These are phyloP conservation scores for Anarsia innoxiella DNA, from an alignment of 2,888 invertebrate species.

Conservation along the genomic window DNA sequence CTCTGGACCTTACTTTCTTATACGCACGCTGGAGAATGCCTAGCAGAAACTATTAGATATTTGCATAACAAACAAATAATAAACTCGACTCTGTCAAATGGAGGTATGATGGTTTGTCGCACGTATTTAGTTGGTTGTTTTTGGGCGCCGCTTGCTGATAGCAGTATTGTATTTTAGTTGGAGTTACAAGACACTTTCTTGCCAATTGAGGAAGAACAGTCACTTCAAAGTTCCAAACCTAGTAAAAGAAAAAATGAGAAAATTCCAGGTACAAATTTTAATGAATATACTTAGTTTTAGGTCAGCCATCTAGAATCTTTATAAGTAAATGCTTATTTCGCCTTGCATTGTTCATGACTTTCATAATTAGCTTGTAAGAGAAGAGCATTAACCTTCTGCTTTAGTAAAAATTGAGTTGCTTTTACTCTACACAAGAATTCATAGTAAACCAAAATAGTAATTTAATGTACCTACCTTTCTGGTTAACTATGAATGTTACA, in stretches of 20 bases:
- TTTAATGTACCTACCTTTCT: no score
- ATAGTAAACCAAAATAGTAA: no score
- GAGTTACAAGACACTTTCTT: conserved; percentile 46
- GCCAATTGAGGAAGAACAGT: conserved; percentile 44
- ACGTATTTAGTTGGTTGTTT: not conserved
- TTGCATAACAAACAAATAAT: conserved; percentile 21
- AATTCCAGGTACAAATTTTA: conserved; percentile 29
- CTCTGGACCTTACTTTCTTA: conserved; percentile 19
- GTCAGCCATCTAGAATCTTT: no score
- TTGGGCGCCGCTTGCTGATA: not conserved
- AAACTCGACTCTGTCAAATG: conserved; percentile 36
- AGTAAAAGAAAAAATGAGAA: conserved; percentile 49
- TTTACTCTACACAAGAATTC: no score
- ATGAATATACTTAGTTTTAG: no score
- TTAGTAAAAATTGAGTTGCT: no score
- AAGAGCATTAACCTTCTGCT: no score
- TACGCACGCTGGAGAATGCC: conserved; percentile 33
- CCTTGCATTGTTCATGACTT: no score
- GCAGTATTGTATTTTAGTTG: conserved; percentile 29
- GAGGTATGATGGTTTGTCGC: conserved; percentile 55
- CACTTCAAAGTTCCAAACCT: conserved; percentile 37
- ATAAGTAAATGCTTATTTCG: no score
- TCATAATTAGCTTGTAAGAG: no score
- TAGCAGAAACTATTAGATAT: conserved; percentile 31
- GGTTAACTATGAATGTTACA: no score